These are phyloP conservation scores for Numenius arquata DNA, from an alignment of 2,113 vertebrate species.

Conservation along the genomic window DNA sequence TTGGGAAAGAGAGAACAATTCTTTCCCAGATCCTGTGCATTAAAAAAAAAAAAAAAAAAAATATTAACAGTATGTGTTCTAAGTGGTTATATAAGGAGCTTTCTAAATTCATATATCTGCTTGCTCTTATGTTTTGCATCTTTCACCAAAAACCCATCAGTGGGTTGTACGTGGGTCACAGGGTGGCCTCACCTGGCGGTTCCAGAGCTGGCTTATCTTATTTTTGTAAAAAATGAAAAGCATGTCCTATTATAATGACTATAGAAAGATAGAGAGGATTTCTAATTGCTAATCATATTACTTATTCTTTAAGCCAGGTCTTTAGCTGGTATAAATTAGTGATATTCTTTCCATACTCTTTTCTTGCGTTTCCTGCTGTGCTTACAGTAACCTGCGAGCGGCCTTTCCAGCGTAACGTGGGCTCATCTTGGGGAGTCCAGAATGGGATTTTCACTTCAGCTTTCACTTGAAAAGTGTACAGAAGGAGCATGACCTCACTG, in stretches of 20 bases:
- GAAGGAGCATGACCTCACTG: not conserved
- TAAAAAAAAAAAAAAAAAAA: not conserved
- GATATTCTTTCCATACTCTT: not conserved
- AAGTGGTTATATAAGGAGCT: not conserved
- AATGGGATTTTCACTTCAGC: not conserved
- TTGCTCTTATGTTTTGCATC: not conserved
- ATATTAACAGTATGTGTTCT: not conserved
- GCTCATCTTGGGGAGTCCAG: not conserved
- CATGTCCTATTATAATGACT: not conserved
- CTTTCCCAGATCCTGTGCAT: not conserved
- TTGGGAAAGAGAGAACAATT: not conserved
- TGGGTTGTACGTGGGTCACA: not conserved
- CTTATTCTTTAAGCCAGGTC: not conserved
- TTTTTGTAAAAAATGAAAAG: not conserved
- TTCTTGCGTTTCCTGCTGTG: not conserved
- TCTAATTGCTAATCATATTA: not conserved
- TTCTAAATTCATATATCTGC: not conserved
- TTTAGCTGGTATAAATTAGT: not conserved
- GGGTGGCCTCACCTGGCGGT: not conserved
- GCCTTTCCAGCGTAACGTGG: fast-evolving
- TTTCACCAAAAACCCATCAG: not conserved
- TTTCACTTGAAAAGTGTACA: not conserved
- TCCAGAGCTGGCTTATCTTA: not conserved
- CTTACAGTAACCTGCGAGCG: not conserved
- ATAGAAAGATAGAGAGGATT: not conserved